These are phyloP conservation scores for Trissolcus brochymenae DNA, from an alignment of 2,888 invertebrate species.

Conservation along the genomic window DNA sequence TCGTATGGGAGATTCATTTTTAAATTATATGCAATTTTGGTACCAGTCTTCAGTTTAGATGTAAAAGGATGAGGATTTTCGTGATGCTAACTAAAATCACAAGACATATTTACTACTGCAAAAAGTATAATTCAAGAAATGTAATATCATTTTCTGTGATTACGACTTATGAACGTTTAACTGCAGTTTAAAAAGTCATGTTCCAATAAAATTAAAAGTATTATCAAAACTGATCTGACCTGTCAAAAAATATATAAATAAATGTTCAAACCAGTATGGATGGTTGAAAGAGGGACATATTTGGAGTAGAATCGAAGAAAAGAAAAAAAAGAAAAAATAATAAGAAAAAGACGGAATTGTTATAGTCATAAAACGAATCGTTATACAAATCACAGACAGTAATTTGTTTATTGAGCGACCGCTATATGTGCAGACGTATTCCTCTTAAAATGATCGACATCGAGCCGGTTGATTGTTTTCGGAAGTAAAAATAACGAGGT, in stretches of 20 bases:
- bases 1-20: constrained; percentile 7
- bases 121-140: constrained; percentile 15
- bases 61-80: no score
- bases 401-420: background rate
- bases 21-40: no score
- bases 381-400: background rate
- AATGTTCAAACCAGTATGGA: background rate
- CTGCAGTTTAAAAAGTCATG: background rate
- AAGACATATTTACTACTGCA: constrained; percentile 17
- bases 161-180: background rate
- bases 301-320: constrained; percentile 7
- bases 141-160: constrained; percentile 10
- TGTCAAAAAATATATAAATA: background rate
- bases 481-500: background rate
- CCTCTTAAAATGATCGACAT: background rate
- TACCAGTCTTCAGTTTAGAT: no score
- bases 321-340: background rate
- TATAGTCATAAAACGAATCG: constrained; percentile 23
- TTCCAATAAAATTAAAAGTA: background rate
- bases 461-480: background rate
- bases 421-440: no score
- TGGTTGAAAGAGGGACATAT: constrained; percentile 35
- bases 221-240: background rate
- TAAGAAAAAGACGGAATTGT: background rate
- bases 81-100: background rate